Evolutionary conservation across 35 echinoderm and acorn worm genomes (phyloP).

Genomic region (Lytechinus pictus): DNA sequence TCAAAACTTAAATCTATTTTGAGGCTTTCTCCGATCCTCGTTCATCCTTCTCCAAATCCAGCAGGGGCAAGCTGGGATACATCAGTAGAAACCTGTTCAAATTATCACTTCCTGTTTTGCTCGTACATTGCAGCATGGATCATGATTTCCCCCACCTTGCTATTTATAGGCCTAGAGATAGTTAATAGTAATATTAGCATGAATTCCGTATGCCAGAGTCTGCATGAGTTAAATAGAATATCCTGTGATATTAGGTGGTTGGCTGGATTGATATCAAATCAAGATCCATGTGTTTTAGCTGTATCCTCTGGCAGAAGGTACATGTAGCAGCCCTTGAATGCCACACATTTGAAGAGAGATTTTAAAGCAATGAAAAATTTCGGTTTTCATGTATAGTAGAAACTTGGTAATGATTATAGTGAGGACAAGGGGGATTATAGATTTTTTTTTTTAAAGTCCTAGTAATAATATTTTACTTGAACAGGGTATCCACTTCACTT

Average conservation of each 20-base stretch:
- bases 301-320: neutral
- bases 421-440: no score
- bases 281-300: neutral
- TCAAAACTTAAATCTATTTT: neutral
- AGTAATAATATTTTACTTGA: no score
- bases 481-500: no score
- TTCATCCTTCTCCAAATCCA: neutral
- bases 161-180: neutral
- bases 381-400: no score
- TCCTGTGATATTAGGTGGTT: neutral
- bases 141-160: neutral
- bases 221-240: neutral
- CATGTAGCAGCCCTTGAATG: neutral
- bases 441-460: no score
- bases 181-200: neutral
- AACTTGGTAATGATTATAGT: no score
- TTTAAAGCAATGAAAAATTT: no score
- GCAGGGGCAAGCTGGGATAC: conserved; percentile 6
- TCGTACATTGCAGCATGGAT: neutral
- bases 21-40: neutral
- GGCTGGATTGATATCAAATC: neutral
- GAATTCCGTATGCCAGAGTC: neutral
- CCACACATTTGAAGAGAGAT: neutral
- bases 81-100: neutral
- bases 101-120: neutral